phyloP scores from a whole-genome alignment of 92 coral and sea anemone genomes.

The Montipora capitata region DNA sequence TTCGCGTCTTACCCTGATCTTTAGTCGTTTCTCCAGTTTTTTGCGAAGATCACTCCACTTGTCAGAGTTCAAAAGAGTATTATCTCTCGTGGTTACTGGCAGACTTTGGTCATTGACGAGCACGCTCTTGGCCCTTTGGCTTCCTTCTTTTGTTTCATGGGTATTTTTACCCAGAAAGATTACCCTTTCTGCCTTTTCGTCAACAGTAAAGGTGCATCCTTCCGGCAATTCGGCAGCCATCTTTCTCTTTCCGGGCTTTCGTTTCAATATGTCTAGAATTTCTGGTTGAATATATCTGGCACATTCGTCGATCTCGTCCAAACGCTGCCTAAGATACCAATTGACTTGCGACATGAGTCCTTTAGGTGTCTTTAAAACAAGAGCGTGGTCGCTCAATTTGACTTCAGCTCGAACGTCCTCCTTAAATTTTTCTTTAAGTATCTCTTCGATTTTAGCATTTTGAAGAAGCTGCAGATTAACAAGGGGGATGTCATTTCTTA shows the following conservation, averaged over 20 bases:
- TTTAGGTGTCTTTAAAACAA: slow-evolving; percentile 35
- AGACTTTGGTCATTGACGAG: slow-evolving; percentile 28
- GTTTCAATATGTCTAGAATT: slow-evolving; percentile 36
- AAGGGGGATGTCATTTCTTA: not conserved
- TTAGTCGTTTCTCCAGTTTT: slow-evolving; percentile 33
- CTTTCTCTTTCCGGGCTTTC: slow-evolving; percentile 31
- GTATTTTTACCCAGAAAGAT: slow-evolving; percentile 13
- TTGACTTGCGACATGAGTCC: slow-evolving; percentile 12
- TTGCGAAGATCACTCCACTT: slow-evolving; percentile 44
- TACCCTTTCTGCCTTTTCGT: slow-evolving; percentile 21
- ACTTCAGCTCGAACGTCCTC: slow-evolving; percentile 13
- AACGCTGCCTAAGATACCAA: not conserved
- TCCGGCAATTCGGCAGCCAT: slow-evolving; percentile 28
- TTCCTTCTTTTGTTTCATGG: slow-evolving; percentile 2
- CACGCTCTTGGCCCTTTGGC: slow-evolving; percentile 2
- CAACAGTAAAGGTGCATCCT: slow-evolving; percentile 42
- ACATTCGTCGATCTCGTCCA: slow-evolving; percentile 40
- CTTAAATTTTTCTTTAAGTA: not conserved
- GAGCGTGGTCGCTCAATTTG: slow-evolving; percentile 11
- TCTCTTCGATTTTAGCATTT: slow-evolving; percentile 17
- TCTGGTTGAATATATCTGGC: slow-evolving; percentile 12
- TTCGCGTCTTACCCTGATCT: slow-evolving; percentile 40
- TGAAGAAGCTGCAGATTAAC: slow-evolving; percentile 50
- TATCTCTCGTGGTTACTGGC: not conserved
- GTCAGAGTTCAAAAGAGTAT: not conserved